Evolutionary conservation across 2,113 vertebrate genomes (phyloP), one percentile per base, ranked within the genome.

Genomic region (Psammodynastes pulverulentus): DNA sequence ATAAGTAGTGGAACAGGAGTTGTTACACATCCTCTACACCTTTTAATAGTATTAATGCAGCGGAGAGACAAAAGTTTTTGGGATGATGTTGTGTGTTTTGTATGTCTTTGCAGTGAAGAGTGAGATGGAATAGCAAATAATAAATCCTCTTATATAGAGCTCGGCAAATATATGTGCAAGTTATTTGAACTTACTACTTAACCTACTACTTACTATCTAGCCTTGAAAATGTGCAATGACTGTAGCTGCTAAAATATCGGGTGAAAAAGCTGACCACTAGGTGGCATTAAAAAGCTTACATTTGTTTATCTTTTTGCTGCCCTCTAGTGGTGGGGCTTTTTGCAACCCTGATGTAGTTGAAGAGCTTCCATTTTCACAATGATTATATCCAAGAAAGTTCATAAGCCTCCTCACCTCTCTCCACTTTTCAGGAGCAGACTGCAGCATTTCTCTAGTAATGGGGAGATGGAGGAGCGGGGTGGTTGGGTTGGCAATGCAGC

Each of bases 91-190:
- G 34, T 88, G n/a, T 91, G 52, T 45, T 88, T 91, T 88, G 53
- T 91, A 52, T 92, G 89, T 43, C 72, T 56, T 43, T 49, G 62
- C 24, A 87, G 90, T 43, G 89, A 53, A 90, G 45, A 13, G 58
- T 93, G 62, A 51, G 15, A 89, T 88, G 72, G 67, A 89, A 91
- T 67, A n/a, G 67, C 84, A 67, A 45, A 46, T 67, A 93, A 89
- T 91, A 91, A 88, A 89, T 10, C 87, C 52, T 93, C 53, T 87
- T 87, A 72, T 86, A 48, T 9, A 91, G 67, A 88, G 24, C 52
- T 39, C 6, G 79, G 46, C 85, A 87, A 34, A 26, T 19, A 6
- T 67, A 13, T 46, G 45, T 43, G 49, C 19, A 19, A 13, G 13
- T 92, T 86, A 49, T 84, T 85, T 34, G 84, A 84, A 89, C 52